Evolutionary conservation across 2,113 vertebrate genomes (phyloP), one percentile per base, ranked within the genome.

Genomic region (Megatriorchis doriae): DNA sequence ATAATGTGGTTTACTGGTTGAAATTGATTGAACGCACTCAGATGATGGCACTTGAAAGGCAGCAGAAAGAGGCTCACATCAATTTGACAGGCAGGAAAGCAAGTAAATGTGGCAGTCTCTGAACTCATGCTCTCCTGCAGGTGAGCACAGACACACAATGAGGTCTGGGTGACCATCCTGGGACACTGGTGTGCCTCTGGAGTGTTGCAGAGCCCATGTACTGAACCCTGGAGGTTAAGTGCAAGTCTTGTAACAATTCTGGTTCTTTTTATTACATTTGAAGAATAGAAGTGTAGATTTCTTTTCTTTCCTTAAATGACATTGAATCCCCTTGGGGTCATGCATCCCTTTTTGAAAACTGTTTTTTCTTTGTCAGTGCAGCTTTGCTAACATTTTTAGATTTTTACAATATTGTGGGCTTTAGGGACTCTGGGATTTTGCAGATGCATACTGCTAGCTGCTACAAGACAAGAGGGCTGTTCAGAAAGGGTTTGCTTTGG

Each of bases 401-500:
- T 75, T 78, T 94, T 78, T 70, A 77, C 53, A 80, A 3, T 50
- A 45, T 21, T 40, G 10, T 47, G 40, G 70, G 45, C 66, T 85
- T 90, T 38, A 23, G 86, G 61, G 73, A 42, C 73, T 56, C 53
- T 52, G 66, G 58, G 81, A 66, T 80, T 96, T 87, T 83, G 70
- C 63, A 82, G 48, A 59, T 47, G 42, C 42, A 20, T 42, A 11
- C 66, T 94, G 27, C 58, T 62, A 48, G 58, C 40, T 79, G 38
- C 81, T 91, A 34, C 47, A 90, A 53, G 36, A 84, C 81, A 81
- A 86, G 85, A 74, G 4, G 27, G 19, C 40, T 90, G 55, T 72
- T 89, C 89, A 78, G 86, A 53, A 87, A 81, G 34, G 47, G 61
- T 93, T 95, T 95, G 11, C 40, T 96, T 93, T 95, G 74, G 74